phyloP scores from a whole-genome alignment of 2,888 invertebrate species.

The Aradus depressus region DNA sequence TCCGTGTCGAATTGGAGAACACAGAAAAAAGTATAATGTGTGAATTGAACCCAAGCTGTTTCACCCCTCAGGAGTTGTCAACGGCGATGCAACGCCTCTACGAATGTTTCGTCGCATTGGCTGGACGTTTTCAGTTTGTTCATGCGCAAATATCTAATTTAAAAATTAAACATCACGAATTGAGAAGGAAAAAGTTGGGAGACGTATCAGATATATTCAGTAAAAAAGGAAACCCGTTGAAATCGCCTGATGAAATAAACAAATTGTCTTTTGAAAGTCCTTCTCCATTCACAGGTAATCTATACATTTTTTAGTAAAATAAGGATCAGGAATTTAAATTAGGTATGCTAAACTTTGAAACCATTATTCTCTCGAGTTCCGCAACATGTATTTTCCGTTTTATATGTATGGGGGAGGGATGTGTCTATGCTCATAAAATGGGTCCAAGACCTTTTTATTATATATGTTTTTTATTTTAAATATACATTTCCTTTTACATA shows the following conservation, averaged over 20 bases:
- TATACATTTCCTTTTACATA: not conserved
- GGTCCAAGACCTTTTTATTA: not conserved
- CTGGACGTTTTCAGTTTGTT: conserved; percentile 73
- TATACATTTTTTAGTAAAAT: not conserved
- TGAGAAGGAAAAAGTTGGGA: conserved; percentile 12
- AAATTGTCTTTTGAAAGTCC: not conserved
- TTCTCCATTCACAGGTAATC: conserved; percentile 11
- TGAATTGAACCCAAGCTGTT: conserved; percentile 48
- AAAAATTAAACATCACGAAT: conserved; percentile 19
- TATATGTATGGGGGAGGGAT: too few species aligned
- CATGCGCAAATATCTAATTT: conserved; percentile 39
- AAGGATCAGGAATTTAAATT: not conserved
- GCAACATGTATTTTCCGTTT: too few species aligned
- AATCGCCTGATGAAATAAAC: conserved; percentile 1
- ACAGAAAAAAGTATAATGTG: conserved; percentile 61
- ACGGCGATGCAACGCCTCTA: conserved; percentile 69
- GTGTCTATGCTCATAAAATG: not conserved
- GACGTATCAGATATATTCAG: conserved; percentile 17
- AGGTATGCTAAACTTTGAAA: not conserved
- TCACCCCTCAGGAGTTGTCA: conserved; percentile 64
- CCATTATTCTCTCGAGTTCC: too few species aligned
- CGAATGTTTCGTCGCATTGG: conserved; percentile 74
- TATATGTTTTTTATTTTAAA: not conserved
- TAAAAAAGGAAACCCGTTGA: conserved; percentile 4
- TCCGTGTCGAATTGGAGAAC: conserved; percentile 51